Percentiles rank a stretch among this genome's conserved stretches.
phyloP scores from a whole-genome alignment of 2,888 invertebrate species.

The Autographa pulchrina region DNA sequence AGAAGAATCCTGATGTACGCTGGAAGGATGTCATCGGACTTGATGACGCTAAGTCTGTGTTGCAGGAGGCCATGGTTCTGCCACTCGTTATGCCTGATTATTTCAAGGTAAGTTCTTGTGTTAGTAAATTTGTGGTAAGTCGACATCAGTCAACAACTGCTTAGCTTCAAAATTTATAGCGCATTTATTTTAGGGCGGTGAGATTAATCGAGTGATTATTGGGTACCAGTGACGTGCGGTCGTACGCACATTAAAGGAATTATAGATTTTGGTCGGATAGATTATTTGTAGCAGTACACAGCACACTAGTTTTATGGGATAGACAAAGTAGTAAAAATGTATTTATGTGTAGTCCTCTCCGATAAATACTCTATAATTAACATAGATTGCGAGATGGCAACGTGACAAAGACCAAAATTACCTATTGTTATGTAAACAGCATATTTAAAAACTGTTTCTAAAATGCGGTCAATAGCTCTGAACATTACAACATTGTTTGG shows the following conservation, averaged over 20 bases:
- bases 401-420: not conserved
- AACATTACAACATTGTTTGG: not conserved
- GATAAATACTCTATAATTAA: not conserved
- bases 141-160: not conserved
- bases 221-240: no score
- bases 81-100: slow-evolving; percentile 97
- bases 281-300: no score
- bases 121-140: no score
- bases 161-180: not conserved
- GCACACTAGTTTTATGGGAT: no score
- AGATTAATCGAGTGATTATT: no score
- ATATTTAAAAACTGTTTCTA: not conserved
- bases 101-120: slow-evolving; percentile 90
- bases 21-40: slow-evolving; percentile 94
- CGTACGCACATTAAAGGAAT: no score
- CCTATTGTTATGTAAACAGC: slow-evolving; percentile 1
- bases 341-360: not conserved
- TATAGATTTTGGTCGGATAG: no score
- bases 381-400: not conserved
- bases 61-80: slow-evolving; percentile 96
- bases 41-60: slow-evolving; percentile 93
- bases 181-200: no score
- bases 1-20: slow-evolving; percentile 94
- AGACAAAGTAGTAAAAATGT: no score
- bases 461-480: slow-evolving; percentile 6